Percentiles rank a stretch among this genome's conserved stretches.
Evolutionary conservation across 2,113 vertebrate species (phyloP).

Genomic region (Macroglossus sobrinus): DNA sequence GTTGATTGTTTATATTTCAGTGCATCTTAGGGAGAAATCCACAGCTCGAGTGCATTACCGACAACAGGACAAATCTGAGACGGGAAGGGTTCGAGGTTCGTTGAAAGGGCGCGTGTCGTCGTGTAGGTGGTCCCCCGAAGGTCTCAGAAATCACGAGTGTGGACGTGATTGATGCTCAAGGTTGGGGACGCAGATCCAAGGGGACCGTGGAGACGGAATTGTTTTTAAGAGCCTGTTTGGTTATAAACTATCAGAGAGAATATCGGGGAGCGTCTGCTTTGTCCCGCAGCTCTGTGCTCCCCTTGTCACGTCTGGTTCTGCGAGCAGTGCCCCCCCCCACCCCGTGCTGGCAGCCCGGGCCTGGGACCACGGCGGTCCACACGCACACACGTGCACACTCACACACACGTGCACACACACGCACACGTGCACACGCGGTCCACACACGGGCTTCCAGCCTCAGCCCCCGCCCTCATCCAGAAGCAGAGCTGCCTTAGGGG

Average conservation of each 20-base stretch:
- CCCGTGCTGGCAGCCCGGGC: fast-evolving
- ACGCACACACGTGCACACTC: too few species aligned
- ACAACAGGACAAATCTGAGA: not conserved
- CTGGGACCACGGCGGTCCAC: not conserved
- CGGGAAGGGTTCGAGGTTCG: not conserved
- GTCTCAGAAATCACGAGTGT: fast-evolving
- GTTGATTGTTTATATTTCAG: not conserved
- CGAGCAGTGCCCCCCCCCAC: fast-evolving
- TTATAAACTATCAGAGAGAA: fast-evolving
- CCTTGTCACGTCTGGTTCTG: not conserved
- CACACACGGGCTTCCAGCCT: fast-evolving
- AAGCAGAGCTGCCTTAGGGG: not conserved
- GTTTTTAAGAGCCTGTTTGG: fast-evolving
- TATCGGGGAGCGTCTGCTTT: fast-evolving
- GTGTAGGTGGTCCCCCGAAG: fast-evolving
- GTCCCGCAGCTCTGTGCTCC: too few species aligned
- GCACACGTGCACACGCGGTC: too few species aligned
- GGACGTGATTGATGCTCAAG: fast-evolving
- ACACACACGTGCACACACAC: too few species aligned
- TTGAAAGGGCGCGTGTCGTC: too few species aligned
- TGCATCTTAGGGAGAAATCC: not conserved
- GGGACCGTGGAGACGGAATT: fast-evolving
- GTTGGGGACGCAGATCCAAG: not conserved
- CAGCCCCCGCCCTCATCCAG: fast-evolving
- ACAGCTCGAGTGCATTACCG: fast-evolving